Conservation (phyloP, 1,140 invertebrate species). For the Battus philenor region DNA sequence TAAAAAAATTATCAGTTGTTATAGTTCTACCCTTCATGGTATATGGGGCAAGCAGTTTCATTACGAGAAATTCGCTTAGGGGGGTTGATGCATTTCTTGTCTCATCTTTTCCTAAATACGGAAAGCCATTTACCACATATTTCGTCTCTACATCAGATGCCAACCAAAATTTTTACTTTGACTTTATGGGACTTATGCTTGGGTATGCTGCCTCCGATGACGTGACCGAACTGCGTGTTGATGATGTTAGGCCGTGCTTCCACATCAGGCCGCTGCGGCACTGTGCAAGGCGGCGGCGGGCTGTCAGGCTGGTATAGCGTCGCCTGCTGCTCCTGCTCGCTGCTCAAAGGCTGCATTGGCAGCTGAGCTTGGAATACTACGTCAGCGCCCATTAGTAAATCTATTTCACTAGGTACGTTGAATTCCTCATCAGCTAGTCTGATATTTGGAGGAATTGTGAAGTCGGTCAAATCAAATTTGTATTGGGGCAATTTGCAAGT, state of each 20-base stretch:
- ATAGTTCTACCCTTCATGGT: conserved; percentile 15
- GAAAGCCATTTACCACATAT: conserved; percentile 19
- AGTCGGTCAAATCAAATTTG: too few relatives aligned
- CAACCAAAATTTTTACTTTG: conserved; percentile 27
- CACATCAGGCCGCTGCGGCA: neutral
- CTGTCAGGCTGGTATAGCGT: neutral
- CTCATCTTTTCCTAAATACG: conserved; percentile 23
- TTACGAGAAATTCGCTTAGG: conserved; percentile 16
- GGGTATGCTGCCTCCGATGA: too few relatives aligned
- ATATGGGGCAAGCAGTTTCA: conserved; percentile 16
- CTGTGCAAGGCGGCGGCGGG: too few relatives aligned
- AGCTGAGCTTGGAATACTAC: too few relatives aligned
- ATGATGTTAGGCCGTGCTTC: neutral
- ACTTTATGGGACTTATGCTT: conserved; percentile 21
- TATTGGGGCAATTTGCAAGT: too few relatives aligned
- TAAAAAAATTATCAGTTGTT: conserved; percentile 20
- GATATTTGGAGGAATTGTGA: too few relatives aligned
- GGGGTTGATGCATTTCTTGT: neutral
- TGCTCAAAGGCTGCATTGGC: too few relatives aligned
- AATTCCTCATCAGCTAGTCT: too few relatives aligned
- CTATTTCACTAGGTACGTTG: neutral
- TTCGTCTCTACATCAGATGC: conserved; percentile 16
- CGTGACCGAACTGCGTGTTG: too few relatives aligned
- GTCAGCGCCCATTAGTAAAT: neutral
- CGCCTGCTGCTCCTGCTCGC: neutral